phyloP scores from a whole-genome alignment of 2,797 vertebrate genomes.

The Pseudochaenichthys georgianus region DNA sequence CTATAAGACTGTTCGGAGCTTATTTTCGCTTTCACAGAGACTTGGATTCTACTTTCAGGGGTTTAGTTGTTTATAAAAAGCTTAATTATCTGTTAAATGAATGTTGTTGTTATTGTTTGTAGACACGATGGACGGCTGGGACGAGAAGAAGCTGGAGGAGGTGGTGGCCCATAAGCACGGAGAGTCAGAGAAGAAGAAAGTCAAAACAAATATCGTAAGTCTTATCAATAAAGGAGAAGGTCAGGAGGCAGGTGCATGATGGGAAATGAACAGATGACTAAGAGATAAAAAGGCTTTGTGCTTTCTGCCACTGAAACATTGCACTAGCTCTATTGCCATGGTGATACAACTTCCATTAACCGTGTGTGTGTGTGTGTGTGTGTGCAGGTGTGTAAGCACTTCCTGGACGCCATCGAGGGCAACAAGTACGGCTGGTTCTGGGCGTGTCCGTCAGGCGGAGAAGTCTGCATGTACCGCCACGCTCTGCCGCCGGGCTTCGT shows the following conservation, averaged over 20 bases:
- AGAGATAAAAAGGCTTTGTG: background rate
- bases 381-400: conserved; percentile 97
- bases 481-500: conserved; percentile 96
- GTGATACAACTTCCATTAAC: too few relatives aligned
- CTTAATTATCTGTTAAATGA: background rate
- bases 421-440: conserved; percentile 99
- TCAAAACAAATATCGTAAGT: conserved; percentile 95
- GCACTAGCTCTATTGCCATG: too few relatives aligned
- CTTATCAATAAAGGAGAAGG: background rate
- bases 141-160: conserved; percentile 98
- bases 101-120: conserved; percentile 11
- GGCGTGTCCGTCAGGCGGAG: conserved; percentile 94
- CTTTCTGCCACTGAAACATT: too few relatives aligned
- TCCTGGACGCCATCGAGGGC: conserved; percentile 96
- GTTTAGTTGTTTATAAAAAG: background rate
- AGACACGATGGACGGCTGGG: conserved; percentile 99
- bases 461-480: conserved; percentile 96
- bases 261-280: background rate
- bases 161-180: conserved; percentile 97
- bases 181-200: conserved; percentile 97
- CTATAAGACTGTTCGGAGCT: too few relatives aligned
- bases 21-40: too few relatives aligned
- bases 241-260: background rate
- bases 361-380: background rate
- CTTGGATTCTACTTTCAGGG: background rate